These are phyloP conservation scores for Boleophthalmus pectinirostris DNA, from an alignment of 2,113 vertebrate species.

Conservation along the genomic window DNA sequence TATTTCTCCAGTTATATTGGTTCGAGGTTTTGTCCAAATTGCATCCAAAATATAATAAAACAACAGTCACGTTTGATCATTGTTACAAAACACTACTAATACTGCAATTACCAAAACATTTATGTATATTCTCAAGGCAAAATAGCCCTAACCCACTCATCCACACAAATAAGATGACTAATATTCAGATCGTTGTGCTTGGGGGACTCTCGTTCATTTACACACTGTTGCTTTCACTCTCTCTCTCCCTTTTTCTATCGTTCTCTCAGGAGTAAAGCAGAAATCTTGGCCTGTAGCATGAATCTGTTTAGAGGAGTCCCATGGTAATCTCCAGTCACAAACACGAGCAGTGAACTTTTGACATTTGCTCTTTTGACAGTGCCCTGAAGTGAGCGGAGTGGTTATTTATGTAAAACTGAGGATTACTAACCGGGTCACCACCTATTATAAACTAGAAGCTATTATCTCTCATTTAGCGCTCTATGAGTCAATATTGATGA, in stretches of 20 bases:
- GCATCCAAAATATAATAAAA: no score
- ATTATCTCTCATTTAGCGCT: not conserved
- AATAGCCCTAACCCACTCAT: not conserved
- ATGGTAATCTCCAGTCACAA: not conserved
- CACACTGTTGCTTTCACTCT: not conserved
- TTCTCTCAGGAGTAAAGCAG: not conserved
- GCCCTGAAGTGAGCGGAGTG: not conserved
- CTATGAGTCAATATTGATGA: no score
- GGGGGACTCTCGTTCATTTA: not conserved
- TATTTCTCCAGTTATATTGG: no score
- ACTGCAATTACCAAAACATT: not conserved
- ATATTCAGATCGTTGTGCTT: slow-evolving; percentile 1
- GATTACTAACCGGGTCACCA: not conserved
- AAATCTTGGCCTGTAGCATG: not conserved
- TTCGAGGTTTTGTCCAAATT: no score
- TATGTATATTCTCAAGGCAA: not conserved
- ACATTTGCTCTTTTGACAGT: not conserved
- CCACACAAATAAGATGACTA: not conserved
- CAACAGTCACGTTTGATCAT: not conserved
- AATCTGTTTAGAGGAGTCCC: not conserved
- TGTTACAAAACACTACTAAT: no score
- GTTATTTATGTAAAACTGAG: not conserved
- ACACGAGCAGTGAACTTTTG: not conserved
- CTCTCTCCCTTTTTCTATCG: not conserved
- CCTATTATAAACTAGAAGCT: not conserved